A percentile compares a stretch with the other conserved stretches of the same genome.
Evolutionary conservation across 2,888 invertebrate species (phyloP).

Genomic region (Drosophila phalerata): DNA sequence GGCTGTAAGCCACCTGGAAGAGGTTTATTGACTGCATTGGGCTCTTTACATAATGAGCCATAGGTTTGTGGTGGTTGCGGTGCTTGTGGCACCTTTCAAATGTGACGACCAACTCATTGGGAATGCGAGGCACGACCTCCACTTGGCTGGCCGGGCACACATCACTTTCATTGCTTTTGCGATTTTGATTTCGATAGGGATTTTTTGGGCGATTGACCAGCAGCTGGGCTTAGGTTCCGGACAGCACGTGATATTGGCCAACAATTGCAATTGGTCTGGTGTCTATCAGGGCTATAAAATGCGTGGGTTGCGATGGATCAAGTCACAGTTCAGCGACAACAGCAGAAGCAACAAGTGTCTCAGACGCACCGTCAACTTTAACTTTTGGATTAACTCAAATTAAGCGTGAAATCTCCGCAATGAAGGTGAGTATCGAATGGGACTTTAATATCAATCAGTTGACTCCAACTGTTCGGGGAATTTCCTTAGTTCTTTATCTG

Average conservation of each 20-base stretch:
- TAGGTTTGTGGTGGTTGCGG: constrained; percentile 1
- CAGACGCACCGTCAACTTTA: constrained; percentile 60
- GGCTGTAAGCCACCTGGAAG: constrained; percentile 48
- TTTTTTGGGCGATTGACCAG: constrained; percentile 30
- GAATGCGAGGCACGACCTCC: constrained; percentile 64
- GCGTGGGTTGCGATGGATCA: constrained; percentile 51
- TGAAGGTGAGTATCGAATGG: constrained; percentile 78
- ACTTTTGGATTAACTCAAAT: constrained; percentile 77
- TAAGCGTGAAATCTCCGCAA: constrained; percentile 83
- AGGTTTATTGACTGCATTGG: constrained; percentile 67
- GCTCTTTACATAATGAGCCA: constrained; percentile 72
- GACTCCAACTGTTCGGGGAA: constrained; percentile 3
- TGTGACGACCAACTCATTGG: constrained; percentile 65
- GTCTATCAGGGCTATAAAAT: constrained; percentile 75
- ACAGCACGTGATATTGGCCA: constrained; percentile 63
- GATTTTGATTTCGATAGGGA: constrained; percentile 73
- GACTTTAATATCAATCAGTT: neutral
- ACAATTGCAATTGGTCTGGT: constrained; percentile 33
- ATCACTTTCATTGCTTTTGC: constrained; percentile 71
- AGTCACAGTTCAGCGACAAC: constrained; percentile 81
- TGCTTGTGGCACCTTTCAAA: constrained; percentile 49
- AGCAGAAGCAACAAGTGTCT: constrained; percentile 67
- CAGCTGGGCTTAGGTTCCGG: constrained; percentile 9
- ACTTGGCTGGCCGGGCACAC: constrained; percentile 36
- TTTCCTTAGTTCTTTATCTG: constrained; percentile 78